phyloP scores from a whole-genome alignment of 2,797 vertebrate genomes.

The Sylvia borin region DNA sequence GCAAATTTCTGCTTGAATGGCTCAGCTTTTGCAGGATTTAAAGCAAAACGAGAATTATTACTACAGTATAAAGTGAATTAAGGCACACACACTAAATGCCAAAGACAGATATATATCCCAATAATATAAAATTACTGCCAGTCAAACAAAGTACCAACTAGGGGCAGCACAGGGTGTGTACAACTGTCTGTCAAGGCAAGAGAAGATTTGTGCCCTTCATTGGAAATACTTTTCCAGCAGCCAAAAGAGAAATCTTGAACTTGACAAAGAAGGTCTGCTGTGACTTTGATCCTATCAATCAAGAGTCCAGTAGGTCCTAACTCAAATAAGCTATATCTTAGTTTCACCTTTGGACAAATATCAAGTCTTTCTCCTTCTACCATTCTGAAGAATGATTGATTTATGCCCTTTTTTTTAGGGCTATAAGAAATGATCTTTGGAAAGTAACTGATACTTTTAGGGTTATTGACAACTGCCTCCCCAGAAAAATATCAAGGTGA shows the following conservation, averaged over 20 bases:
- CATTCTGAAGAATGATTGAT: not conserved
- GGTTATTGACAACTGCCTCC: not conserved
- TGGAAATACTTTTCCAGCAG: not conserved
- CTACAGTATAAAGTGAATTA: constrained; percentile 33
- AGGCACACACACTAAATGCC: not conserved
- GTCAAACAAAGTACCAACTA: not conserved
- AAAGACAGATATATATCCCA: not conserved
- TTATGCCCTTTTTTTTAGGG: not conserved
- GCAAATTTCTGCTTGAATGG: constrained; percentile 19
- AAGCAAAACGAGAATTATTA: constrained; percentile 24
- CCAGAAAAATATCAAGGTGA: not conserved
- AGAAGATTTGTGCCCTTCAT: not conserved
- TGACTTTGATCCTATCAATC: not conserved
- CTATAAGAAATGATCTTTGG: not conserved
- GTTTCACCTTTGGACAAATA: not conserved
- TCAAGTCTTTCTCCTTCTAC: not conserved
- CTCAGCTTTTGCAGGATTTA: not conserved
- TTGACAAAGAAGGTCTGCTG: not conserved
- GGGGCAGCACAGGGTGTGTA: not conserved
- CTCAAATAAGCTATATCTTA: not conserved
- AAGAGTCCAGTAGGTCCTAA: not conserved
- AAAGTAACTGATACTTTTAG: not conserved
- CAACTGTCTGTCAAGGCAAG: not conserved
- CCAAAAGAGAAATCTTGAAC: not conserved
- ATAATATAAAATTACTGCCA: not conserved